Conservation (phyloP, 2,888 invertebrate genomes). For the Hymenopus coronatus region DNA sequence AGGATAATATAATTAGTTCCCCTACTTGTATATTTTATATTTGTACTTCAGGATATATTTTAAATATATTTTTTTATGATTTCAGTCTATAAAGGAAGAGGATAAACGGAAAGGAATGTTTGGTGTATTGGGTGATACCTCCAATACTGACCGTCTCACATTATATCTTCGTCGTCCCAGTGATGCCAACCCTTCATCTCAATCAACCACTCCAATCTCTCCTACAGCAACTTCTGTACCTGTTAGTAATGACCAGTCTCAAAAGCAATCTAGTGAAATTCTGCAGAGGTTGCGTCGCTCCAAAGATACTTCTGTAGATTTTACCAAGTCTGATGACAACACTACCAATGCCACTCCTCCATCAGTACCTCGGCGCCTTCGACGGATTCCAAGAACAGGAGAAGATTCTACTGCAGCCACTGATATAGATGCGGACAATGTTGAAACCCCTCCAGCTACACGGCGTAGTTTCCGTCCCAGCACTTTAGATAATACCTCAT, state of each 20-base stretch:
- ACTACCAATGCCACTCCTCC: constrained; percentile 45
- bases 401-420: constrained; percentile 36
- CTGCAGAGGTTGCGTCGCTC: constrained; percentile 36
- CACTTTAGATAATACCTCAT: constrained; percentile 41
- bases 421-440: constrained; percentile 85
- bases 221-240: background rate
- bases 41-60: background rate
- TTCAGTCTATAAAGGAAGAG: constrained; percentile 59
- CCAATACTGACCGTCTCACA: constrained; percentile 55
- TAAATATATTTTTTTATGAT: background rate
- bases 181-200: constrained; percentile 34
- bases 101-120: constrained; percentile 60
- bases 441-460: constrained; percentile 83
- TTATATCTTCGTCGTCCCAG: constrained; percentile 57
- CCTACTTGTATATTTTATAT: background rate
- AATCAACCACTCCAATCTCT: background rate
- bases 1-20: no score
- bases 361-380: constrained; percentile 38
- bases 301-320: constrained; percentile 32
- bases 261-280: background rate
- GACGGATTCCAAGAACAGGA: constrained; percentile 24
- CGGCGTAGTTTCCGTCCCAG: constrained; percentile 59
- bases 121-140: constrained; percentile 52
- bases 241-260: background rate
- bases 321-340: constrained; percentile 41